Percentiles rank a stretch among this genome's conserved stretches.
These are phyloP conservation scores for Lacerta agilis DNA, from an alignment of 2,797 vertebrate species.

Conservation along the genomic window DNA sequence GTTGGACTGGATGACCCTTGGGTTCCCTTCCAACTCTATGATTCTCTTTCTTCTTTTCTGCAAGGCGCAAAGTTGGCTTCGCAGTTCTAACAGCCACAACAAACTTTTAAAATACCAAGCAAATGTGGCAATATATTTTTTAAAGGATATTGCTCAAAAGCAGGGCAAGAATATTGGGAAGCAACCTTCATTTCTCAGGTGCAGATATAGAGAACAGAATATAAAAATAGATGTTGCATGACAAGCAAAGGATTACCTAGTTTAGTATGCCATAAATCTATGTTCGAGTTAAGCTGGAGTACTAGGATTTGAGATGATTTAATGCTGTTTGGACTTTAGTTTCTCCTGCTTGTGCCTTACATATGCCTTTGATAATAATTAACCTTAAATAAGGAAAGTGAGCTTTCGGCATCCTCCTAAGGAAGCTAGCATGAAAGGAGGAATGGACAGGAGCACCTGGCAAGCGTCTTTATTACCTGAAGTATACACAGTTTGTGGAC, in stretches of 20 bases:
- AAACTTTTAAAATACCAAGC: background rate
- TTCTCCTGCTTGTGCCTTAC: background rate
- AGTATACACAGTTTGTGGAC: background rate
- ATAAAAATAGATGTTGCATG: conserved; percentile 11
- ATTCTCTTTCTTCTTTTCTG: background rate
- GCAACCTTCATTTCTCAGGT: background rate
- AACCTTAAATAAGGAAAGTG: background rate
- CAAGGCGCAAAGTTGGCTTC: background rate
- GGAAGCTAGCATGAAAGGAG: background rate
- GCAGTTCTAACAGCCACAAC: background rate
- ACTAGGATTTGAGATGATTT: background rate
- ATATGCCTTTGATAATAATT: background rate
- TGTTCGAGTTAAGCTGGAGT: background rate
- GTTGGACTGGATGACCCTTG: no score
- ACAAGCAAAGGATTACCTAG: background rate
- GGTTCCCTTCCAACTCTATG: no score
- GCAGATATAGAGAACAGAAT: background rate
- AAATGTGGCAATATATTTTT: background rate
- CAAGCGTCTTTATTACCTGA: background rate
- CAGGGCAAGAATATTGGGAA: background rate
- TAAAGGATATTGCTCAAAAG: background rate
- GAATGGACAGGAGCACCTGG: background rate
- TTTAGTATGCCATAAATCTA: background rate
- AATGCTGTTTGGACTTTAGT: background rate
- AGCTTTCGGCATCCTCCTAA: background rate